A percentile compares a stretch with the other conserved stretches of the same genome.
Conservation (phyloP, 2,113 vertebrate genomes). For the Seriola aureovittata region DNA sequence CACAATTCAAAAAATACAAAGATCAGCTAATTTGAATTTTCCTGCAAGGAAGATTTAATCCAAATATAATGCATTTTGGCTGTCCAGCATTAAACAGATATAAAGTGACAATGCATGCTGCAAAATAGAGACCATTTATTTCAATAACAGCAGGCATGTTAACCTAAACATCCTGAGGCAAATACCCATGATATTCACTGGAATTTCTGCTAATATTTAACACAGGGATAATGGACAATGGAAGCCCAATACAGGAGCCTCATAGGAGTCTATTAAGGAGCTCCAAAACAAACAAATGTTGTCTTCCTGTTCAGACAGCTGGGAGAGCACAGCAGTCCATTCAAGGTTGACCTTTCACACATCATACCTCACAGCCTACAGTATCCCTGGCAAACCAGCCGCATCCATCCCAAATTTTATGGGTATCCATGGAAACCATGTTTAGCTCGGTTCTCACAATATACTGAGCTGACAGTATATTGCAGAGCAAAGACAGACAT, state of each 20-base stretch:
- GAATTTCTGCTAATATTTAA: conserved; percentile 59
- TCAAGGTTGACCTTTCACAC: conserved; percentile 48
- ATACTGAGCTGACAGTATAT: neutral
- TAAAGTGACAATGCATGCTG: neutral
- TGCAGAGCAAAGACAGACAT: conserved; percentile 4
- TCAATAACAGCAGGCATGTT: conserved; percentile 41
- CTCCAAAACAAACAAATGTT: conserved; percentile 47
- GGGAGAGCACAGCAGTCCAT: conserved; percentile 18
- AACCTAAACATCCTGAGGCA: conserved; percentile 17
- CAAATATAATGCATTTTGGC: neutral
- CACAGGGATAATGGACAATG: conserved; percentile 53
- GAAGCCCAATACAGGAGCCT: conserved; percentile 15
- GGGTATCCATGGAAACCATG: conserved; percentile 52
- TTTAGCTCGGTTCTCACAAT: neutral
- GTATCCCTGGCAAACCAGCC: neutral
- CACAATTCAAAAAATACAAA: neutral
- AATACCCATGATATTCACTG: conserved; percentile 41
- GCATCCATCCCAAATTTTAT: conserved; percentile 17
- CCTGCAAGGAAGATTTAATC: neutral
- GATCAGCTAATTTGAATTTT: neutral
- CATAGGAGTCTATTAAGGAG: conserved; percentile 6
- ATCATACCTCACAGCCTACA: conserved; percentile 42
- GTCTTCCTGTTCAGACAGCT: conserved; percentile 42
- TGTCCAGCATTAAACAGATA: neutral
- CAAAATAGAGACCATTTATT: conserved; percentile 5